Evolutionary conservation across 1,140 invertebrate genomes (phyloP).

Genomic region (Brachionus rubens): DNA sequence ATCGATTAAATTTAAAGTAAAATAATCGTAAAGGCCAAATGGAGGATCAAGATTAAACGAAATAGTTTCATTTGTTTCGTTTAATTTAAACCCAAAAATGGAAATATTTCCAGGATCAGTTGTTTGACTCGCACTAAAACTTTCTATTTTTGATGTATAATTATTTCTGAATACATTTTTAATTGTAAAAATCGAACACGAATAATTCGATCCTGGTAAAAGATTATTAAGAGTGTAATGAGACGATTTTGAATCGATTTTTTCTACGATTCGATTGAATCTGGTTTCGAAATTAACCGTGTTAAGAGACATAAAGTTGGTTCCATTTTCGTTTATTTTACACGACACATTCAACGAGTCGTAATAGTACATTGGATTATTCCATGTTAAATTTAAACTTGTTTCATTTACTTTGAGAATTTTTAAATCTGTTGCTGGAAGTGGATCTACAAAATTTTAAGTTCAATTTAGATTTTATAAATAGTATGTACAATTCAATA

Average conservation of each 20-base stretch:
- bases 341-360: neutral
- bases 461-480: neutral
- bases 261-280: neutral
- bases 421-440: neutral
- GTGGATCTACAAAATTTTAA: constrained; percentile 23
- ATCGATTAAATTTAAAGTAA: constrained; percentile 6
- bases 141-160: neutral
- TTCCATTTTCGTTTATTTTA: neutral
- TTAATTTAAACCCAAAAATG: neutral
- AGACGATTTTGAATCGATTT: neutral
- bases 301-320: too few species aligned
- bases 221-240: neutral
- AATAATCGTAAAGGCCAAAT: constrained; percentile 3
- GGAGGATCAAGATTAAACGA: neutral
- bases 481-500: neutral
- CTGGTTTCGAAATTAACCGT: neutral
- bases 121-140: neutral
- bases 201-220: constrained; percentile 21
- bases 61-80: neutral
- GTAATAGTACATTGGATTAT: constrained; percentile 6
- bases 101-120: neutral
- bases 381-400: constrained; percentile 23
- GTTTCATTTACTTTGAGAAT: neutral
- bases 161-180: neutral
- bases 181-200: neutral